These are phyloP conservation scores for Nyctibius bracteatus DNA, from an alignment of 2,113 vertebrate genomes.

Conservation along the genomic window DNA sequence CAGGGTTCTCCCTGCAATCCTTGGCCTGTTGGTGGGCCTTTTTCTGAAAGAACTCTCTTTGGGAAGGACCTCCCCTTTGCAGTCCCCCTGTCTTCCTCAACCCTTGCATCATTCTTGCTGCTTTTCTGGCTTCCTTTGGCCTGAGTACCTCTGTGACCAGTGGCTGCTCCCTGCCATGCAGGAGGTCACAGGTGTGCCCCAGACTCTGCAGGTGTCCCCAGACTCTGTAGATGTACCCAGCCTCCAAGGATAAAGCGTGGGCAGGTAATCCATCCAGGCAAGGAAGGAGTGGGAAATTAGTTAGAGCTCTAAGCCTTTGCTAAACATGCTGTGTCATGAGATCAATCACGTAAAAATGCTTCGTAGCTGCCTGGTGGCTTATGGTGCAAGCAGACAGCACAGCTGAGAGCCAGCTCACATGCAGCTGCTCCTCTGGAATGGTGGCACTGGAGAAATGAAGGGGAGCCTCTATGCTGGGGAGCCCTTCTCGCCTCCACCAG, in stretches of 20 bases:
- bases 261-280: not conserved
- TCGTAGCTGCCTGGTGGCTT: not conserved
- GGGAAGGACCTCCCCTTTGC: not conserved
- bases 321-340: not conserved
- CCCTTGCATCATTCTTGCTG: not conserved
- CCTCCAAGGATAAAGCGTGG: not conserved
- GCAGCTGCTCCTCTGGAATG: not conserved
- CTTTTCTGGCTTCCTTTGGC: not conserved
- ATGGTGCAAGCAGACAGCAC: not conserved
- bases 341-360: not conserved
- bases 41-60: not conserved
- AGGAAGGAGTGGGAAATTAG: not conserved
- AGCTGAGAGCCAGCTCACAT: not conserved
- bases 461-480: not conserved
- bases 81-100: not conserved
- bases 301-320: not conserved
- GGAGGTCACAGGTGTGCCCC: not conserved
- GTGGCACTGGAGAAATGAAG: not conserved
- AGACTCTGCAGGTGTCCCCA: not conserved
- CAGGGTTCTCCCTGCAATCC: not conserved
- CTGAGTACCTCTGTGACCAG: not conserved
- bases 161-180: not conserved
- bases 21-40: not conserved
- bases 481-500: rapidly evolving
- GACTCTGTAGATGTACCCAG: not conserved